These are phyloP conservation scores for Copsychus sechellarum DNA, from an alignment of 2,113 vertebrate species.

Conservation along the genomic window DNA sequence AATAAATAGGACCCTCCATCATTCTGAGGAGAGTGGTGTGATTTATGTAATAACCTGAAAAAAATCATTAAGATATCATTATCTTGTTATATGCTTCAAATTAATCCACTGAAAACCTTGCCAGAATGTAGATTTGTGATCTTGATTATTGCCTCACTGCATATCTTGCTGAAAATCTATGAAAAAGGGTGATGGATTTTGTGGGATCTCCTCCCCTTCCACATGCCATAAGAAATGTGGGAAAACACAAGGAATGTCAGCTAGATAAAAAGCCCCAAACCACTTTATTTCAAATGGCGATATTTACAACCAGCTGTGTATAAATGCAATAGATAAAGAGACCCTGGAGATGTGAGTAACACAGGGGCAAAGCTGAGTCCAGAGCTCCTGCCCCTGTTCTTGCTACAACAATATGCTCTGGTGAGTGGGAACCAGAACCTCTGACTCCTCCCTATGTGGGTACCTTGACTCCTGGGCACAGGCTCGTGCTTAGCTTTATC, in stretches of 20 bases:
- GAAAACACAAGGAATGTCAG: neutral
- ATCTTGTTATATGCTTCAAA: neutral
- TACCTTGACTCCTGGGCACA: neutral
- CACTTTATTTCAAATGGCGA: neutral
- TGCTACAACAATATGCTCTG: accelerated
- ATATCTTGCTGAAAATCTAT: neutral
- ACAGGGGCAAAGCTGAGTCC: neutral
- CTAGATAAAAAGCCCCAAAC: neutral
- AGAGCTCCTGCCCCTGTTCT: neutral
- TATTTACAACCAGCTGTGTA: neutral
- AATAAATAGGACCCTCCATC: neutral
- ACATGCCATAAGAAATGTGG: neutral
- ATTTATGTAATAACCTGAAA: neutral
- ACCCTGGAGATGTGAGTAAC: neutral
- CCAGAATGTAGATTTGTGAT: neutral
- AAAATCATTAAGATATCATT: neutral
- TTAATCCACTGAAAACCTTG: neutral
- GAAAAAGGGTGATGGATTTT: neutral
- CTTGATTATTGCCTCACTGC: neutral
- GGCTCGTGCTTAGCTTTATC: neutral
- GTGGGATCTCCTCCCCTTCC: neutral
- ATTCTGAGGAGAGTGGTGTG: neutral
- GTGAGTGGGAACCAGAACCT: neutral
- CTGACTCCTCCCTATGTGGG: neutral
- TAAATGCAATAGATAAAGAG: neutral